These are phyloP conservation scores for Odontocolon sp. DNA, from an alignment of 2,888 invertebrate genomes.

Conservation along the genomic window DNA sequence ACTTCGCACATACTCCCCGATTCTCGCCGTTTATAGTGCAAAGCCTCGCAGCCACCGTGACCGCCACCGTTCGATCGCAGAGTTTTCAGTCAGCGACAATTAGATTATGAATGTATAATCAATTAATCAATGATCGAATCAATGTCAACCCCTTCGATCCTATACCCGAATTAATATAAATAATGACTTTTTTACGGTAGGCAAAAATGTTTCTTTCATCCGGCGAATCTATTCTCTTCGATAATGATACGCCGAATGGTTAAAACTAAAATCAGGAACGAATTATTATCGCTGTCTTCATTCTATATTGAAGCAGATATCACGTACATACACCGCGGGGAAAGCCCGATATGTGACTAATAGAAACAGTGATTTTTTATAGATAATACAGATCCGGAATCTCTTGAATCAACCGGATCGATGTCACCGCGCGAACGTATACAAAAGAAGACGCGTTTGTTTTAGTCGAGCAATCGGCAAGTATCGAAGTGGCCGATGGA, in stretches of 20 bases:
- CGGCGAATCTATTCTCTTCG: background rate
- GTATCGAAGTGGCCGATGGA: background rate
- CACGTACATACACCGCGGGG: background rate
- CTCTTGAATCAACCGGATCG: background rate
- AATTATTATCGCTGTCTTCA: background rate
- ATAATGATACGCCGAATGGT: background rate
- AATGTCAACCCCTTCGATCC: no score
- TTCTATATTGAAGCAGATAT: background rate
- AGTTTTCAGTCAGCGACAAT: slow-evolving; percentile 37
- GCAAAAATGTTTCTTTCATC: background rate
- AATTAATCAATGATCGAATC: background rate
- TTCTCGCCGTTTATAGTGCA: background rate
- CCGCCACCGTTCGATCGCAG: slow-evolving; percentile 13
- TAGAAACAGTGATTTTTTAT: slow-evolving; percentile 7
- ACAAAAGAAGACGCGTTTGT: background rate
- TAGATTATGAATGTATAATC: background rate
- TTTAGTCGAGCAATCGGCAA: background rate
- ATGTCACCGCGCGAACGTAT: background rate
- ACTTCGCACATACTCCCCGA: background rate
- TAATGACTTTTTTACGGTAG: no score
- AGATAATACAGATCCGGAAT: background rate
- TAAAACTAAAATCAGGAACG: background rate
- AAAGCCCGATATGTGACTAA: background rate
- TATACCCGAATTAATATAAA: no score
- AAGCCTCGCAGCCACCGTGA: background rate